Evolutionary conservation across 2,113 vertebrate genomes (phyloP).

Genomic region (Equus quagga): DNA sequence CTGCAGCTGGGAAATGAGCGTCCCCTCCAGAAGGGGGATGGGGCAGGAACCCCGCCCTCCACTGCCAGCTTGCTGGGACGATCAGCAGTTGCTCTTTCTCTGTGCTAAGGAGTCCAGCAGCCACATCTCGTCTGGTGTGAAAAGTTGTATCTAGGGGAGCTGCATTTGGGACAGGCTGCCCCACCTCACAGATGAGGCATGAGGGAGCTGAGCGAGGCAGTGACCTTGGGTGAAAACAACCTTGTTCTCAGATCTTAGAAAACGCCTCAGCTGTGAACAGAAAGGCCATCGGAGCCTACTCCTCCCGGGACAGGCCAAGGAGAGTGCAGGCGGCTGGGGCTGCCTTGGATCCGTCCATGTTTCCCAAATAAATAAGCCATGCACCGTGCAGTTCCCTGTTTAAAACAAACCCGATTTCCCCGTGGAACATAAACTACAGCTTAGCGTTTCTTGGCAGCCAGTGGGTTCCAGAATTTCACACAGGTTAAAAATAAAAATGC

Average conservation of each 20-base stretch:
- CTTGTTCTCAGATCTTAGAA: neutral
- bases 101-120: no score
- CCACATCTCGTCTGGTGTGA: no score
- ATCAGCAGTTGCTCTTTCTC: rapidly evolving
- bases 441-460: conserved; percentile 72
- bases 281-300: rapidly evolving
- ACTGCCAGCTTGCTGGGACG: neutral
- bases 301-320: neutral
- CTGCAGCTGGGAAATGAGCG: neutral
- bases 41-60: no score
- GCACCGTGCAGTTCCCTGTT: neutral
- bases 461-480: conserved; percentile 66
- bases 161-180: neutral
- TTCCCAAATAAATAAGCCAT: conserved; percentile 22
- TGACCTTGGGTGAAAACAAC: rapidly evolving
- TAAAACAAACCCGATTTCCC: conserved; percentile 54
- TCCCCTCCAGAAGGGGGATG: neutral
- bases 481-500: conserved; percentile 76
- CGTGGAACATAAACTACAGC: neutral
- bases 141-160: neutral
- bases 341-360: neutral
- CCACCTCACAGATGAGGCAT: neutral
- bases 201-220: neutral
- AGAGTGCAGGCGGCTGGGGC: neutral
- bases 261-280: neutral